Percentiles rank a stretch among this genome's conserved stretches.
phyloP scores from a whole-genome alignment of 2,797 vertebrate species.

The Gephyroberyx darwinii region DNA sequence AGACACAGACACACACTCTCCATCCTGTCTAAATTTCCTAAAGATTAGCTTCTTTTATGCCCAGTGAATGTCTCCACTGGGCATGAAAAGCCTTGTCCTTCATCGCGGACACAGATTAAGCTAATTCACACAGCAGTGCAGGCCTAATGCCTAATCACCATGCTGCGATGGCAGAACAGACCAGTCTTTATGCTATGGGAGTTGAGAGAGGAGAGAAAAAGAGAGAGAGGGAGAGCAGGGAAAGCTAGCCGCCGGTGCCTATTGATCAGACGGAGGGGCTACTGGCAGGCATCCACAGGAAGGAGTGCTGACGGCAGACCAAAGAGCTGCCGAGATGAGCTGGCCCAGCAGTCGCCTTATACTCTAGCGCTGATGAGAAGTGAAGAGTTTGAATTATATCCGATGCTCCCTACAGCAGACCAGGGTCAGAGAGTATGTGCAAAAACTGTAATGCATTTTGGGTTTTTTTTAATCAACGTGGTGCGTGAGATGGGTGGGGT shows the following conservation, averaged over 20 bases:
- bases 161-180: slow-evolving; percentile 76
- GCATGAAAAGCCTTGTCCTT: slow-evolving; percentile 78
- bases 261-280: slow-evolving; percentile 74
- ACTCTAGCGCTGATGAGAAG: slow-evolving; percentile 65
- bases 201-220: slow-evolving; percentile 48
- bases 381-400: slow-evolving; percentile 62
- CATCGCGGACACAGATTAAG: slow-evolving; percentile 78
- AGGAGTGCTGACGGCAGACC: slow-evolving; percentile 78
- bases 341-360: slow-evolving; percentile 46
- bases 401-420: slow-evolving; percentile 39
- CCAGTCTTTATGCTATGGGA: slow-evolving; percentile 68
- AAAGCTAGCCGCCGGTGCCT: slow-evolving; percentile 74
- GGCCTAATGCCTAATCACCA: slow-evolving; percentile 79
- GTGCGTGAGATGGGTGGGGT: slow-evolving; percentile 11
- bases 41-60: slow-evolving; percentile 77
- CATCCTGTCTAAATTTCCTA: slow-evolving; percentile 67
- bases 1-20: slow-evolving; percentile 25
- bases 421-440: slow-evolving; percentile 40
- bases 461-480: slow-evolving; percentile 13
- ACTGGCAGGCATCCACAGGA: slow-evolving; percentile 76
- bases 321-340: slow-evolving; percentile 74
- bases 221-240: slow-evolving; percentile 39
- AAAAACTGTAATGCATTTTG: slow-evolving; percentile 28
- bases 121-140: slow-evolving; percentile 77
- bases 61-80: slow-evolving; percentile 72